Evolutionary conservation across 2,113 vertebrate genomes (phyloP).

Genomic region (Andinoacara biseriatus): DNA sequence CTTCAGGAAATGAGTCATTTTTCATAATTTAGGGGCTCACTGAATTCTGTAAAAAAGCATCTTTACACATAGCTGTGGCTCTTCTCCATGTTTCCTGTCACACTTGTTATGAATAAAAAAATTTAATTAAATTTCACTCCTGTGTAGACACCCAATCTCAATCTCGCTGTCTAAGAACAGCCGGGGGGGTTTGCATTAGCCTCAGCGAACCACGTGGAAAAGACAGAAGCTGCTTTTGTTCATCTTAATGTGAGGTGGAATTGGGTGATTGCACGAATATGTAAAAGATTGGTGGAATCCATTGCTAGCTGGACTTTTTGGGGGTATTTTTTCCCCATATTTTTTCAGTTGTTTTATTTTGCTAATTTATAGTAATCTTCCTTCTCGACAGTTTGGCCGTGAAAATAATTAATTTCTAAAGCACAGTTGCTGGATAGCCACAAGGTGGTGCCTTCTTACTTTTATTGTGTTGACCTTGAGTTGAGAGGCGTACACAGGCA

Average conservation of each 20-base stretch:
- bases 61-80: conserved; percentile 19
- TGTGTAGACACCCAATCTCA: neutral
- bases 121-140: conserved; percentile 24
- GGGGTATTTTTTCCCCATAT: neutral
- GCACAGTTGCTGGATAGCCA: neutral
- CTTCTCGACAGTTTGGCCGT: neutral
- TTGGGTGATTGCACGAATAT: neutral
- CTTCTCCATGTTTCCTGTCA: conserved; percentile 41
- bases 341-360: neutral
- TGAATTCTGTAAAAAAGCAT: conserved; percentile 16
- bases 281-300: neutral
- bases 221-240: neutral
- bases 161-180: conserved; percentile 10
- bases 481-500: neutral
- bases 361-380: neutral
- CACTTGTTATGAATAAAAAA: conserved; percentile 24
- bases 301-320: neutral
- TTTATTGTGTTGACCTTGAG: neutral
- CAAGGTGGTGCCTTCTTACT: conserved; percentile 3
- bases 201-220: neutral
- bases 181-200: neutral
- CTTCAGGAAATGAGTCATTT: conserved; percentile 31
- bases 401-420: neutral
- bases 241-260: neutral
- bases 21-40: conserved; percentile 33